Conservation (phyloP, 2,113 vertebrate species). For the Tapirus terrestris region DNA sequence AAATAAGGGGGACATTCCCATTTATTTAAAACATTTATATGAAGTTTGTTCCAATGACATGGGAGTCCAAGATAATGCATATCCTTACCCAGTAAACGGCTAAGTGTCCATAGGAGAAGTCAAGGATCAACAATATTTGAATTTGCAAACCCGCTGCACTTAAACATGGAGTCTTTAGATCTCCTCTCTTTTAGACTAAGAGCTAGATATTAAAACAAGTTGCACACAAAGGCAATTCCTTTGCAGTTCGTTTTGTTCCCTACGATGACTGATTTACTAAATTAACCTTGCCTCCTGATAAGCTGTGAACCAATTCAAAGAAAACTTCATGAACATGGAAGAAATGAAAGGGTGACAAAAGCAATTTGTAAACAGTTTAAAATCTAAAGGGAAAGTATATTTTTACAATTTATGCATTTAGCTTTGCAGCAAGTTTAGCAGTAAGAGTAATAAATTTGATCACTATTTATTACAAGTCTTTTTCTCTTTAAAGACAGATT, state of each 20-base stretch:
- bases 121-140: not conserved
- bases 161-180: conserved; percentile 16
- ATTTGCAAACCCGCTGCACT: not conserved
- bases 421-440: conserved; percentile 38
- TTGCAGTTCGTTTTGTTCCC: not conserved
- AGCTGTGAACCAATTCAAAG: not conserved
- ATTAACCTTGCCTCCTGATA: not conserved
- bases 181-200: conserved; percentile 3
- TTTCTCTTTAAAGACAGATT: conserved; percentile 43
- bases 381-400: conserved; percentile 41
- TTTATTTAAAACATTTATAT: conserved; percentile 59
- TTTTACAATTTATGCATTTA: not conserved
- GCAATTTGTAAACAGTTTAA: conserved; percentile 57
- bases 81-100: conserved; percentile 3
- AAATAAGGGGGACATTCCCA: conserved; percentile 56
- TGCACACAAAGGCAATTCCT: conserved; percentile 34
- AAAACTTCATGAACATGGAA: conserved; percentile 38
- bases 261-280: conserved; percentile 23
- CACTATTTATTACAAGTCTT: not conserved
- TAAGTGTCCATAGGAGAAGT: not conserved
- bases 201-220: not conserved
- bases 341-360: conserved; percentile 18
- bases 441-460: not conserved
- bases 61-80: conserved; percentile 39
- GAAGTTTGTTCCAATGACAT: conserved; percentile 40